These are phyloP conservation scores for Scaptodrosophila latifasciaeformis DNA, from an alignment of 2,888 invertebrate genomes.

Conservation along the genomic window DNA sequence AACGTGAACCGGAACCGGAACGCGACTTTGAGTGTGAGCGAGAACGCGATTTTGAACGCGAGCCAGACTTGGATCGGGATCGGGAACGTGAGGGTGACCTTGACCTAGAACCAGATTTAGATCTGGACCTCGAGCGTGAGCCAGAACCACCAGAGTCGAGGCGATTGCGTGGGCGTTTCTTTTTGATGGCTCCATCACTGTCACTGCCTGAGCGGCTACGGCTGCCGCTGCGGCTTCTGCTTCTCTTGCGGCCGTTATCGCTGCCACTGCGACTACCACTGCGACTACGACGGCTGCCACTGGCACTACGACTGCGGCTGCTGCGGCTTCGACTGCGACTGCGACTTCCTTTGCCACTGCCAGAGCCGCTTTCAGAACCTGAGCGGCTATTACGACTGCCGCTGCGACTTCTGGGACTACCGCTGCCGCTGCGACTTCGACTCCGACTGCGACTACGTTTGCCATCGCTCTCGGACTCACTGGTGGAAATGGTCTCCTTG, in stretches of 20 bases:
- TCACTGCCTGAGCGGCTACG: conserved; percentile 57
- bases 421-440: conserved; percentile 55
- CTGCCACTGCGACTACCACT: conserved; percentile 35
- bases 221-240: conserved; percentile 48
- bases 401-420: conserved; percentile 63
- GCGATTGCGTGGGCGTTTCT: conserved; percentile 47
- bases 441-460: conserved; percentile 60
- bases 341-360: conserved; percentile 63
- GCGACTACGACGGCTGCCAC: conserved; percentile 1
- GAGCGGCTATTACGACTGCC: conserved; percentile 44
- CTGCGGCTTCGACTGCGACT: conserved; percentile 35
- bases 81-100: conserved; percentile 60
- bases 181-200: conserved; percentile 45
- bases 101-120: conserved; percentile 23
- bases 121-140: conserved; percentile 42
- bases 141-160: conserved; percentile 60
- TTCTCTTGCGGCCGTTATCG: conserved; percentile 45
- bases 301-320: conserved; percentile 1
- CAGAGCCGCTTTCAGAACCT: conserved; percentile 56
- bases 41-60: conserved; percentile 34
- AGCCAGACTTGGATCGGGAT: conserved; percentile 20
- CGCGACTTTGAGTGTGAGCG: conserved; percentile 28
- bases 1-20: conserved; percentile 40
- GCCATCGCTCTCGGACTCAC: conserved; percentile 79
- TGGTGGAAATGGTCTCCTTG: conserved; percentile 95